Base-by-base conservation (phyloP, 2,888 invertebrate genomes). In the Dascillus cervinus region DNA sequence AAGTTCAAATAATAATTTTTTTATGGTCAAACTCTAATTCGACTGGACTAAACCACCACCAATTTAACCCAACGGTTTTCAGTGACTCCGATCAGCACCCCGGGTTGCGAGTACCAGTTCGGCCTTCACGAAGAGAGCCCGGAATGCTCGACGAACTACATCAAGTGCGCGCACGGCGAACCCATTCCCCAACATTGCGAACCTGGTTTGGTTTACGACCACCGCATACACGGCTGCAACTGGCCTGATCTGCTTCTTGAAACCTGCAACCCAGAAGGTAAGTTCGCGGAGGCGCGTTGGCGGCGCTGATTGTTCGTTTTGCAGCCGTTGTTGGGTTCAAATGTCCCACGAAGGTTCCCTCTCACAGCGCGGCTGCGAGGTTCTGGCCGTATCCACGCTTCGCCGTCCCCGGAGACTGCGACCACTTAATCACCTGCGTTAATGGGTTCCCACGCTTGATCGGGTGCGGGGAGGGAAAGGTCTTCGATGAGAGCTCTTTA, bases 311-410 rank as follows among this genome's bases (percentile, higher is more conserved):
- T 17, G 4, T 17, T 17, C 4, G 5, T 2, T 49, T 62, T 62
- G 39, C 68, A 85, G 88, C 85, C 52, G 82, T 92, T 34, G 82
- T 91, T 39, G 91, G 91, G 31, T 92, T 92, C 75, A 87, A 87
- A 55, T 92, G 92, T 60, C 92, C 92, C 14, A 76, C 79, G 2
- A 86, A 88, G 60, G 79, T 89, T 24, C 85, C 87, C 15, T 75
- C 84, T 3, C 75, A 82, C 58, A 79, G 83, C 9, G 75, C 82
- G 34, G 80, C 89, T 3, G 88, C 89, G 29, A 86, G 82, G 60
- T 92, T 90, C 73, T 87, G 88, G 83, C 92, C 92, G 0, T 90
- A 79, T 73, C 92, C 92, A 15, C 77, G 92, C 46, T 92, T 89
- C 70, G 75, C 90, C 2, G 85, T 90, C 6, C 82, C 86, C 23